Evolutionary conservation across 1,140 invertebrate genomes (phyloP), one percentile per base, ranked within the genome.

Genomic region (Zaprionus lachaisei): DNA sequence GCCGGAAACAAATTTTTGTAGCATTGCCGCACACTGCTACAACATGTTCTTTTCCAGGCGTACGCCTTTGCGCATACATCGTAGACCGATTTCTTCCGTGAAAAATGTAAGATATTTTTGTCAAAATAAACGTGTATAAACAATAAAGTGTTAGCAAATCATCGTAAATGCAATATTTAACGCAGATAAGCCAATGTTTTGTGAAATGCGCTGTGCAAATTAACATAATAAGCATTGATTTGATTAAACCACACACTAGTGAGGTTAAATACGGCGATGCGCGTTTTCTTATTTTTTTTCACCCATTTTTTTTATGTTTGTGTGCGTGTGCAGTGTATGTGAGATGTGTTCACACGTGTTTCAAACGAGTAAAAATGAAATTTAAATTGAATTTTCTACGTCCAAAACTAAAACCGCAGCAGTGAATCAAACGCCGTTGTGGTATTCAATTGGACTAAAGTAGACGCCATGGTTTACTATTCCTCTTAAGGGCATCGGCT

Each of bases 1-100:
- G 51, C 80, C 83, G 84, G 84, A 89, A 89, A 76, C 44, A 26
- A 56, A 24, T 11, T 70, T 77, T 63, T 69, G 58, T 81, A 66
- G 81, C 63, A 60, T 84, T 89, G 75, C 60, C 80, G 64, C 74
- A 89, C 91, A 92, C 89, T 92, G 71, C 72, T 15, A 11, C 60
- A 81, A 92, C 91, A 91, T 92, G 91, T 92, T 92, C 91, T 92
- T 92, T 92, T 92, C 91, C 91, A 87, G 91, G 91, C 91, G 91
- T 92, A 92, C 91, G 91, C 83, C 91, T 92, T 92, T 92, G 85
- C 87, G 83, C 87, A 87, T 83, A 91, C 83, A 87, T 91, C 91
- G 89, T 89, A 76, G 76, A 81, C 86, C 80, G 76, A 85, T 92
- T 91, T 84, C 90, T 81, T 89, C 80, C 70, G 78, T 85, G 77